phyloP scores from a whole-genome alignment of 2,888 invertebrate genomes.

The Peribatodes rhomboidaria region DNA sequence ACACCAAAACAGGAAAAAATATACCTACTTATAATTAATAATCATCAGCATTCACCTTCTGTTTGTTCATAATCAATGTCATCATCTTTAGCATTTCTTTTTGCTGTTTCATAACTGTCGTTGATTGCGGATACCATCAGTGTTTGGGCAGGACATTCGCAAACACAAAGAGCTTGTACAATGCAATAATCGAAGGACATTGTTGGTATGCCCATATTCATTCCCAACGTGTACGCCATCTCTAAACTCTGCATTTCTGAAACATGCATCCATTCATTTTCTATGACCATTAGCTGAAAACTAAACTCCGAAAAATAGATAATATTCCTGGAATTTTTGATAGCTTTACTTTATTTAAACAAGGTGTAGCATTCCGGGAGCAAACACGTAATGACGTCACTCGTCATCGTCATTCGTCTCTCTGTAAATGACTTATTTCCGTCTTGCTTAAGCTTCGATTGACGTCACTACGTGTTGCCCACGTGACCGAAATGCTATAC shows the following conservation, averaged over 20 bases:
- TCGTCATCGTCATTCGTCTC: too few relatives aligned
- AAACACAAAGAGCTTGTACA: constrained; percentile 75
- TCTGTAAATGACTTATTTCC: too few relatives aligned
- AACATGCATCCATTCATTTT: constrained; percentile 35
- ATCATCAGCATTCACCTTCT: constrained; percentile 66
- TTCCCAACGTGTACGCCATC: constrained; percentile 76
- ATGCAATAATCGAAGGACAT: constrained; percentile 82
- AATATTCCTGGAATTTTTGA: too few relatives aligned
- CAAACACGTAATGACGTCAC: too few relatives aligned
- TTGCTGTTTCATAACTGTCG: constrained; percentile 65
- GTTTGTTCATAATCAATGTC: constrained; percentile 50
- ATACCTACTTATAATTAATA: background rate
- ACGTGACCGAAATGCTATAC: too few relatives aligned
- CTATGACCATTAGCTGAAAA: background rate
- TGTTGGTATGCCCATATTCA: constrained; percentile 74
- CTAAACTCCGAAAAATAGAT: too few relatives aligned
- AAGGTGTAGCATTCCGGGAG: too few relatives aligned
- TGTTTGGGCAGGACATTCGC: constrained; percentile 61
- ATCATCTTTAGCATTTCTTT: constrained; percentile 52
- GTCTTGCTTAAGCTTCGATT: too few relatives aligned
- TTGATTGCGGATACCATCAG: constrained; percentile 61
- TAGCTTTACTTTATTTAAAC: too few relatives aligned
- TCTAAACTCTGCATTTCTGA: constrained; percentile 75
- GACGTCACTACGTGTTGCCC: too few relatives aligned
- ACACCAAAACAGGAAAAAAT: too few relatives aligned